Conservation (phyloP, 2,888 invertebrate genomes). For the Megastigmus dorsalis region DNA sequence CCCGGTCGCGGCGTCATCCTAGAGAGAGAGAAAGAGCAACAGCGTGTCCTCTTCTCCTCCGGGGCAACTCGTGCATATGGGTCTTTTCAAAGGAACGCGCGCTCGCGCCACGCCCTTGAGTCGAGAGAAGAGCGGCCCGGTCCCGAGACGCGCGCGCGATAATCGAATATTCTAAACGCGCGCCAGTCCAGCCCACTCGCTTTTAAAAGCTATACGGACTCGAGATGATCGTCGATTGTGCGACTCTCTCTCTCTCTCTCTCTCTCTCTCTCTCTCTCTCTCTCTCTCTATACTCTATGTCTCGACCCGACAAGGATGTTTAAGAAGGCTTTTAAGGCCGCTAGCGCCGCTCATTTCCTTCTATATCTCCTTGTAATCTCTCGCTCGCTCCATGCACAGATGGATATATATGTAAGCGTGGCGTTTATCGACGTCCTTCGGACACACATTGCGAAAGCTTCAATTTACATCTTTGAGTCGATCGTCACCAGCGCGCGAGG, state of each 20-base stretch:
- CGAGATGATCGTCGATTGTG: slow-evolving; percentile 17
- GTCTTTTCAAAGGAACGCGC: slow-evolving; percentile 12
- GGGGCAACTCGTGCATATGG: no score
- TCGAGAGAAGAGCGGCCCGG: no score
- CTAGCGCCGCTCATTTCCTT: slow-evolving; percentile 7
- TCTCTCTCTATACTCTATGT: no score
- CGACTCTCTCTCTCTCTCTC: no score
- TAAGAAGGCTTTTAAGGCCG: slow-evolving; percentile 22
- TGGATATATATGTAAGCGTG: slow-evolving; percentile 7
- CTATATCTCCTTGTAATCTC: slow-evolving; percentile 11
- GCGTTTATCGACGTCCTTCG: slow-evolving; percentile 35
- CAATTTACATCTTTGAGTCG: slow-evolving; percentile 23
- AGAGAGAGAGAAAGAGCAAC: no score
- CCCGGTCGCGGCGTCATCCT: no score
- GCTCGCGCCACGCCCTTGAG: slow-evolving; percentile 39
- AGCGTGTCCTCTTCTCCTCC: no score
- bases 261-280: no score
- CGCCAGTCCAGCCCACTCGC: slow-evolving; percentile 1
- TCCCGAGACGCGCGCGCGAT: no score
- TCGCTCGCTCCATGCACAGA: no score
- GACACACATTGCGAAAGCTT: slow-evolving; percentile 31
- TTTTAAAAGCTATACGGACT: neutral
- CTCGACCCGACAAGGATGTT: neutral
- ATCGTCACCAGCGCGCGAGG: neutral
- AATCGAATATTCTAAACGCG: slow-evolving; percentile 40